phyloP scores from a whole-genome alignment of 2,797 vertebrate species.

The Paramormyrops hopkinsi region DNA sequence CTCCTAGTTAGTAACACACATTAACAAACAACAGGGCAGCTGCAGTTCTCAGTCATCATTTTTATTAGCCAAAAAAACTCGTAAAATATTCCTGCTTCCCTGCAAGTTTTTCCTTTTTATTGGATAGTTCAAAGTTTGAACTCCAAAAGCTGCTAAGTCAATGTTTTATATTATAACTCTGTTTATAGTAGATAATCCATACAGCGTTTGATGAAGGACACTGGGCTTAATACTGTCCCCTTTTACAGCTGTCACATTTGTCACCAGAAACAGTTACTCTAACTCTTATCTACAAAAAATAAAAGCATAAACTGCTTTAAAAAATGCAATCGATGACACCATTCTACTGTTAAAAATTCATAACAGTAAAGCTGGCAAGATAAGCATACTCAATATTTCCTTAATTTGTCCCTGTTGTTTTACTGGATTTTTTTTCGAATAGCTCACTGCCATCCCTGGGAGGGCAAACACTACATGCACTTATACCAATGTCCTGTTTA shows the following conservation, averaged over 20 bases:
- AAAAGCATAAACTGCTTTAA: background rate
- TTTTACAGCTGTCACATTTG: constrained; percentile 56
- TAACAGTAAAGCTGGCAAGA: background rate
- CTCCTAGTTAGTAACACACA: constrained; percentile 26
- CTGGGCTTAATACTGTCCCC: constrained; percentile 58
- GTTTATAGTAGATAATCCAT: constrained; percentile 38
- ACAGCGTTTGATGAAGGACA: constrained; percentile 43
- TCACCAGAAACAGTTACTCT: constrained; percentile 47
- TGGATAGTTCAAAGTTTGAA: constrained; percentile 62
- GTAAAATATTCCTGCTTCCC: constrained; percentile 53
- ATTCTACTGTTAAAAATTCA: background rate
- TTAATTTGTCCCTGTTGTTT: background rate
- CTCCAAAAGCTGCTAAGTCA: constrained; percentile 44
- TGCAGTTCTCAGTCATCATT: constrained; percentile 31
- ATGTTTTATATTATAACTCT: constrained; percentile 57
- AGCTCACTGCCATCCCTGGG: background rate
- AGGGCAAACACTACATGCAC: background rate
- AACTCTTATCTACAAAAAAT: constrained; percentile 29
- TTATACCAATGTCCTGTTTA: background rate
- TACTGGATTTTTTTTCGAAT: background rate
- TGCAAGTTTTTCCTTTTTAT: constrained; percentile 59
- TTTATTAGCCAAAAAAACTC: constrained; percentile 53
- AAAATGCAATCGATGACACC: background rate
- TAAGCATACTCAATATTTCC: background rate
- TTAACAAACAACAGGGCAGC: constrained; percentile 35